These are phyloP conservation scores for Idaea aversata DNA, from an alignment of 2,888 invertebrate species.

Conservation along the genomic window DNA sequence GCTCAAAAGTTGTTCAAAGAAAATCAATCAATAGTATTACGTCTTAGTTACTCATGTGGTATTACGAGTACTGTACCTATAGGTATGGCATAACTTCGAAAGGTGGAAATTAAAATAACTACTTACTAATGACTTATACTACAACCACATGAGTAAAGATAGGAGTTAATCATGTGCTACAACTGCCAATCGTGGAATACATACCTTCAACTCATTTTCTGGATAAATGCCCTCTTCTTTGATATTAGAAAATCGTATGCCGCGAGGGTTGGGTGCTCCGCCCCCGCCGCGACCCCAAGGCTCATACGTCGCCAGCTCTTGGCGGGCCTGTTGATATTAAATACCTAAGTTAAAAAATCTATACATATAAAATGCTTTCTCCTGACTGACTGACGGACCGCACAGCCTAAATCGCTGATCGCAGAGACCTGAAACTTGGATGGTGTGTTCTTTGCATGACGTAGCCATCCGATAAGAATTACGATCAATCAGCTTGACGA, in stretches of 20 bases:
- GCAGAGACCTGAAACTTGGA: no score
- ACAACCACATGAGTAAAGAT: no score
- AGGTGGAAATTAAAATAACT: background rate
- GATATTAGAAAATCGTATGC: constrained; percentile 84
- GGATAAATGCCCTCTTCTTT: constrained; percentile 84
- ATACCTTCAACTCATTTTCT: constrained; percentile 76
- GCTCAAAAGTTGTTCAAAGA: constrained; percentile 1
- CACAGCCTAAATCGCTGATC: no score
- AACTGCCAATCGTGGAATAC: constrained; percentile 3
- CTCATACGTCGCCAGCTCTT: constrained; percentile 86
- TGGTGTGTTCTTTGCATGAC: no score
- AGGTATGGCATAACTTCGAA: background rate
- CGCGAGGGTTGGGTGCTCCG: constrained; percentile 84
- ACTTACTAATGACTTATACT: background rate
- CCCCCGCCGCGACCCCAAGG: constrained; percentile 90
- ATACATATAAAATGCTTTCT: no score
- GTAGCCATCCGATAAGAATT: no score
- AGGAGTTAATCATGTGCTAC: no score
- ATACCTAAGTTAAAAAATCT: no score
- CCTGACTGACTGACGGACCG: no score
- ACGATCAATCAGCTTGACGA: no score
- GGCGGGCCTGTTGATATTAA: constrained; percentile 72
- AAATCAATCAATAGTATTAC: background rate
- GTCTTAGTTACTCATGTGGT: no score
- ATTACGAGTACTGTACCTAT: background rate